Percentiles rank a stretch among this genome's conserved stretches.
These are phyloP conservation scores for Sarcoramphus papa DNA, from an alignment of 2,797 vertebrate genomes.

Conservation along the genomic window DNA sequence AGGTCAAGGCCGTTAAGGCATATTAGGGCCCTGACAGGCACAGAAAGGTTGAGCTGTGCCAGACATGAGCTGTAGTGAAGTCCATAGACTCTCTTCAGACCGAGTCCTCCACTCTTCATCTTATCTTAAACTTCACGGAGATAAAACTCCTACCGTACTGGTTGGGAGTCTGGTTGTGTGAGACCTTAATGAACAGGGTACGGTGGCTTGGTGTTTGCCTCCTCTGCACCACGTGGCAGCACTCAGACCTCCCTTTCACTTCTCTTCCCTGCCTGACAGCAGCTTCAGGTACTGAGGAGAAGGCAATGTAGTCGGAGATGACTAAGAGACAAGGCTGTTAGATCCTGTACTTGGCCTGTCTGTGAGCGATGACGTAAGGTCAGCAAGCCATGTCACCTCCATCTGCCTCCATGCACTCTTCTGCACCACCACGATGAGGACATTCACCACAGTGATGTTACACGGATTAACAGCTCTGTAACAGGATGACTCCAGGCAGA, in stretches of 20 bases:
- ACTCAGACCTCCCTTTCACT: not conserved
- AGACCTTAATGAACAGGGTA: not conserved
- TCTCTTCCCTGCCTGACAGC: not conserved
- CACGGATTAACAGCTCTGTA: too few species aligned
- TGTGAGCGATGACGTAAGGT: not conserved
- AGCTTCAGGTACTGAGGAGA: not conserved
- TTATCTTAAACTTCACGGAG: not conserved
- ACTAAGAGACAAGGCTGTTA: not conserved
- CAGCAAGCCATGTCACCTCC: too few species aligned
- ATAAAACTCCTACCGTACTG: not conserved
- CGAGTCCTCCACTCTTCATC: not conserved
- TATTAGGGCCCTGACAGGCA: not conserved
- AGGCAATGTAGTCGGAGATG: not conserved
- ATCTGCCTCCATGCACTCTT: not conserved
- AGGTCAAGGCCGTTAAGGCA: not conserved
- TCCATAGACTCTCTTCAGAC: not conserved
- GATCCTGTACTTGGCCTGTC: not conserved
- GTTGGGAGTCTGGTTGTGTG: not conserved
- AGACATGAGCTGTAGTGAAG: not conserved
- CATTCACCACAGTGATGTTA: too few species aligned
- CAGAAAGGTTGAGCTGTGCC: not conserved
- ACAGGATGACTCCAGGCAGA: too few species aligned
- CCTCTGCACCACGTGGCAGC: not conserved
- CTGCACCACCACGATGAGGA: too few species aligned
- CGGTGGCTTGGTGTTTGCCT: not conserved